These are phyloP conservation scores for Cyprinella venusta DNA, from an alignment of 2,797 vertebrate genomes.

Conservation along the genomic window DNA sequence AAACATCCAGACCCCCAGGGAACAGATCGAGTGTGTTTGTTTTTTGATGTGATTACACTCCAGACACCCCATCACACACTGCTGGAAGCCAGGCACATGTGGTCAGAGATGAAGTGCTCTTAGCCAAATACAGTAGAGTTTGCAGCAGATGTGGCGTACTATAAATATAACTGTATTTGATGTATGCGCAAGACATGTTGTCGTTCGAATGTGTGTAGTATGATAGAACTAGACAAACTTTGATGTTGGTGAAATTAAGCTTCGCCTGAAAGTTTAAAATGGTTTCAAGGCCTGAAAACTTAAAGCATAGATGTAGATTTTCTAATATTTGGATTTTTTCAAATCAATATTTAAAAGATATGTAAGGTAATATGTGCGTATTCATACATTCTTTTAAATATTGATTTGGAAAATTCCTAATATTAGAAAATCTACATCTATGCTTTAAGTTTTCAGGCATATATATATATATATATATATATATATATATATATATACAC, in stretches of 20 bases:
- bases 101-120: conserved; percentile 13
- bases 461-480: too few species aligned
- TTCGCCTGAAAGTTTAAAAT: neutral
- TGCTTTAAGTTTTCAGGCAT: too few species aligned
- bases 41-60: conserved; percentile 25
- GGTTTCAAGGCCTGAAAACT: neutral
- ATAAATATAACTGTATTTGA: conserved; percentile 17
- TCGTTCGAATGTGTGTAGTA: neutral
- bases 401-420: too few species aligned
- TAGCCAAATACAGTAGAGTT: conserved; percentile 9
- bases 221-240: neutral
- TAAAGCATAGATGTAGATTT: neutral
- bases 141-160: conserved; percentile 3
- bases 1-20: conserved; percentile 22
- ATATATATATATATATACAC: too few species aligned
- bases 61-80: neutral
- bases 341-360: too few species aligned
- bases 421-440: too few species aligned
- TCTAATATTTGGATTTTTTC: too few species aligned
- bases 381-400: too few species aligned
- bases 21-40: conserved; percentile 11
- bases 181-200: neutral
- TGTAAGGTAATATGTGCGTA: too few species aligned
- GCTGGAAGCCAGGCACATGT: conserved; percentile 33
- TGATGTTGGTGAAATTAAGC: neutral